These are phyloP conservation scores for Tiaroga cobitis DNA, from an alignment of 2,797 vertebrate genomes.

Conservation along the genomic window DNA sequence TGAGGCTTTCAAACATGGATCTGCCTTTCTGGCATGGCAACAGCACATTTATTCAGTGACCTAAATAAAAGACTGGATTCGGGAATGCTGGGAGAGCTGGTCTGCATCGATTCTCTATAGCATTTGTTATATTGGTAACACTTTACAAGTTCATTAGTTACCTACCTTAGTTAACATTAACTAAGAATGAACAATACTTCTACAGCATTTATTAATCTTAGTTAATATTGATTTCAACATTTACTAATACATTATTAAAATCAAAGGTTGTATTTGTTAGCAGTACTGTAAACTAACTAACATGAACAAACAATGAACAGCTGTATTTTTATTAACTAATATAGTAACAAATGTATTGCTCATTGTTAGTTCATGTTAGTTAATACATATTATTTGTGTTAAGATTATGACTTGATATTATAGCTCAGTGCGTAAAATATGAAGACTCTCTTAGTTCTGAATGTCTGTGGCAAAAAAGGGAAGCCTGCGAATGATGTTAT, in stretches of 20 bases:
- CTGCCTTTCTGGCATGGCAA: slow-evolving; percentile 29
- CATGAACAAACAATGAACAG: too few relatives aligned
- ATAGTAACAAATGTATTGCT: too few relatives aligned
- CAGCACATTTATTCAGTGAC: slow-evolving; percentile 50
- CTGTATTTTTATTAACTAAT: too few relatives aligned
- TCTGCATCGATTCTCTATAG: slow-evolving; percentile 8
- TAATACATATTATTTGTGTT: neutral
- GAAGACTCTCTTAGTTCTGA: neutral
- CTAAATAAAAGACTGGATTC: slow-evolving; percentile 28
- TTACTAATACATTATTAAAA: too few relatives aligned
- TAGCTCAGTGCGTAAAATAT: neutral
- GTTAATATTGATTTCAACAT: too few relatives aligned
- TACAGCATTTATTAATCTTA: too few relatives aligned
- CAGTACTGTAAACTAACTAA: too few relatives aligned
- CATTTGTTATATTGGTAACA: neutral
- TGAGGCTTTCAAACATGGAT: slow-evolving; percentile 42
- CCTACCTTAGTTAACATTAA: too few relatives aligned
- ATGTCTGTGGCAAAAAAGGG: neutral
- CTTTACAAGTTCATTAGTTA: too few relatives aligned
- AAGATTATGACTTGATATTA: neutral
- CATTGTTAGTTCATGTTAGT: too few relatives aligned
- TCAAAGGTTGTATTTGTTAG: too few relatives aligned
- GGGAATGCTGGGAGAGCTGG: slow-evolving; percentile 28
- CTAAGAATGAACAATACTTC: too few relatives aligned
- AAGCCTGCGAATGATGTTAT: neutral